A percentile compares a stretch with the other conserved stretches of the same genome.
These are phyloP conservation scores for Taenaris catops DNA, from an alignment of 2,888 invertebrate species.

Conservation along the genomic window DNA sequence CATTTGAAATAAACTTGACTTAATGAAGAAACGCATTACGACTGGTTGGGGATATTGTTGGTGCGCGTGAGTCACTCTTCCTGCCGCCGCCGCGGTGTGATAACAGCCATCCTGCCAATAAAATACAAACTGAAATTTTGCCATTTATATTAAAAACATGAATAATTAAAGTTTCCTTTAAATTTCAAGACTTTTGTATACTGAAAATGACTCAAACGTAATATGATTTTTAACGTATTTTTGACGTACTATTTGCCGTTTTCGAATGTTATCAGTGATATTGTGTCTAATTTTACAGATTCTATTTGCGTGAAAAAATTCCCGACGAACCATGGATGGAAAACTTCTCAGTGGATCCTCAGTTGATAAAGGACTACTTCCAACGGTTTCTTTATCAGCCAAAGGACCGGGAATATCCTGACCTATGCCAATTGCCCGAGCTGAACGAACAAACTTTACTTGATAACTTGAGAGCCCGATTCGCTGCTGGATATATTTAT, in stretches of 20 bases:
- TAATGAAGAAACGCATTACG: slow-evolving; percentile 40
- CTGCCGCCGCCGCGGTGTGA: slow-evolving; percentile 54
- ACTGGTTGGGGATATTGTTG: slow-evolving; percentile 62
- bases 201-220: slow-evolving; percentile 58
- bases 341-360: slow-evolving; percentile 93
- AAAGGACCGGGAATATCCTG: slow-evolving; percentile 95
- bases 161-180: slow-evolving; percentile 39
- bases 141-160: slow-evolving; percentile 45
- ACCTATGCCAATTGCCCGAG: slow-evolving; percentile 96
- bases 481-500: slow-evolving; percentile 95
- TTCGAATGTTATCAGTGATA: slow-evolving; percentile 7
- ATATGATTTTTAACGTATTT: slow-evolving; percentile 32
- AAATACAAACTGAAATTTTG: slow-evolving; percentile 57
- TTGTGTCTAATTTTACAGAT: slow-evolving; percentile 70
- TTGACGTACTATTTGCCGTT: slow-evolving; percentile 1
- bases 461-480: slow-evolving; percentile 93
- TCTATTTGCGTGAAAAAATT: slow-evolving; percentile 93
- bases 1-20: slow-evolving; percentile 27
- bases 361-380: slow-evolving; percentile 95
- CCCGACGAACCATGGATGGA: slow-evolving; percentile 93
- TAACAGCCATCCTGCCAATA: slow-evolving; percentile 75
- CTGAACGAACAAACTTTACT: slow-evolving; percentile 95
- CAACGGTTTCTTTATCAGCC: slow-evolving; percentile 95
- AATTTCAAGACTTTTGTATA: slow-evolving; percentile 1
- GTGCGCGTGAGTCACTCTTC: slow-evolving; percentile 66